Evolutionary conservation across 2,797 vertebrate species (phyloP).

Genomic region (Arnoldichthys spilopterus): DNA sequence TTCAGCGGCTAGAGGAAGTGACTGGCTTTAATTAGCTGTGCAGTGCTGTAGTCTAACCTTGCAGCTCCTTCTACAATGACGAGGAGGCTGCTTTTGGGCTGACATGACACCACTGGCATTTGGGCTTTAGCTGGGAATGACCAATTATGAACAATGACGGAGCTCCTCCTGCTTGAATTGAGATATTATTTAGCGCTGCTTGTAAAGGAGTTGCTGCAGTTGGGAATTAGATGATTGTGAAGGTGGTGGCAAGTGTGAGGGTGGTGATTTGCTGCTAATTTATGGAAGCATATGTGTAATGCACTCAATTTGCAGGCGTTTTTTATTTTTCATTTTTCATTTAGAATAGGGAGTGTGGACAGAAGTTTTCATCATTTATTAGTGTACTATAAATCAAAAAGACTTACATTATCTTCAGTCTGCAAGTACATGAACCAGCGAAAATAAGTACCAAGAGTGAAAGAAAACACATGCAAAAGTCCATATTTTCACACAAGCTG

Average conservation of each 20-base stretch:
- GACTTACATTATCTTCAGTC: neutral
- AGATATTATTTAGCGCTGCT: constrained; percentile 53
- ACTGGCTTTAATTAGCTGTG: constrained; percentile 75
- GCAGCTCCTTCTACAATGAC: constrained; percentile 53
- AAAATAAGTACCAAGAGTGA: neutral
- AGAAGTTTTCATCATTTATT: neutral
- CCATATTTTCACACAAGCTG: constrained; percentile 4
- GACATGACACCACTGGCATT: constrained; percentile 62
- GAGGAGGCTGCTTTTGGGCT: constrained; percentile 59
- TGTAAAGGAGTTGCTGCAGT: constrained; percentile 17
- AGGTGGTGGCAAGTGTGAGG: constrained; percentile 19
- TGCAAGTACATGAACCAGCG: constrained; percentile 5
- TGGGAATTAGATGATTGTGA: constrained; percentile 27
- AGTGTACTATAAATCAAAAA: neutral
- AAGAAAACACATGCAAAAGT: constrained; percentile 7
- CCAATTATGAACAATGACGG: constrained; percentile 54
- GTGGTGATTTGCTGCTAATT: constrained; percentile 1
- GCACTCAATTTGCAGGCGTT: neutral
- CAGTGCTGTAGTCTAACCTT: constrained; percentile 60
- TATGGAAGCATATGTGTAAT: neutral
- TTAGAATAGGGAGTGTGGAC: neutral
- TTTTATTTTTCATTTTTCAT: too few species aligned
- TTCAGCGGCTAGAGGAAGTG: constrained; percentile 70
- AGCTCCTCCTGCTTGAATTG: constrained; percentile 46
- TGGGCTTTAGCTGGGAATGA: constrained; percentile 52